Conservation (phyloP, 2,888 invertebrate genomes). For the Eucriotettix oculatus region DNA sequence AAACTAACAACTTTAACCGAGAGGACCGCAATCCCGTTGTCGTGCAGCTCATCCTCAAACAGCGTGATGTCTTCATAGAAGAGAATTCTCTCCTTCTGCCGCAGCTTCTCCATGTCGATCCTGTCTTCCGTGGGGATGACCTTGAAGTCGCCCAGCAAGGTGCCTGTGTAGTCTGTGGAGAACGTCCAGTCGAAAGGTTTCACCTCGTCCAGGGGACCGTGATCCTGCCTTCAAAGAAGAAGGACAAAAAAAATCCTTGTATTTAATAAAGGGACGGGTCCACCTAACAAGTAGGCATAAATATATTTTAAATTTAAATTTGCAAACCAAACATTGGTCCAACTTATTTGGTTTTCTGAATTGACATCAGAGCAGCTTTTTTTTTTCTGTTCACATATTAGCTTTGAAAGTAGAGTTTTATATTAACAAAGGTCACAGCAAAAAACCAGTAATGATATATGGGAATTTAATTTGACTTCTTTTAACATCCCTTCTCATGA, state of each 20-base stretch:
- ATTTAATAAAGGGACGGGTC: neutral
- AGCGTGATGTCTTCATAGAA: conserved; percentile 88
- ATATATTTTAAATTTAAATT: too few species aligned
- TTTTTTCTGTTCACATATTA: too few species aligned
- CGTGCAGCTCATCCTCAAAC: conserved; percentile 97
- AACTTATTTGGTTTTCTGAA: too few species aligned
- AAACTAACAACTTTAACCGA: conserved; percentile 82
- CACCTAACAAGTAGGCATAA: too few species aligned
- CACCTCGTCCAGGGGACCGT: conserved; percentile 42
- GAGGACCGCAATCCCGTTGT: conserved; percentile 84
- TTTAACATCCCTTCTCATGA: too few species aligned
- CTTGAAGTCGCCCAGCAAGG: conserved; percentile 40
- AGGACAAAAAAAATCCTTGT: neutral
- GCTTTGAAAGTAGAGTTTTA: too few species aligned
- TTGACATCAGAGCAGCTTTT: too few species aligned
- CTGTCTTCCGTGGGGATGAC: conserved; percentile 48
- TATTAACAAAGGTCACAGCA: too few species aligned
- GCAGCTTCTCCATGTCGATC: conserved; percentile 77
- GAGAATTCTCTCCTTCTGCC: conserved; percentile 74
- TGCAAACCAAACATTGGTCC: too few species aligned
- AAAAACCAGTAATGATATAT: too few species aligned
- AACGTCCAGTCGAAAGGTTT: conserved; percentile 97
- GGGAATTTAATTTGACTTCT: too few species aligned
- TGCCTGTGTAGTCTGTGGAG: conserved; percentile 81
- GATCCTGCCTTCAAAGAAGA: conserved; percentile 41